Base-by-base conservation (phyloP, 35 echinoderm and acorn worm genomes). In the Apostichopus japonicus region DNA sequence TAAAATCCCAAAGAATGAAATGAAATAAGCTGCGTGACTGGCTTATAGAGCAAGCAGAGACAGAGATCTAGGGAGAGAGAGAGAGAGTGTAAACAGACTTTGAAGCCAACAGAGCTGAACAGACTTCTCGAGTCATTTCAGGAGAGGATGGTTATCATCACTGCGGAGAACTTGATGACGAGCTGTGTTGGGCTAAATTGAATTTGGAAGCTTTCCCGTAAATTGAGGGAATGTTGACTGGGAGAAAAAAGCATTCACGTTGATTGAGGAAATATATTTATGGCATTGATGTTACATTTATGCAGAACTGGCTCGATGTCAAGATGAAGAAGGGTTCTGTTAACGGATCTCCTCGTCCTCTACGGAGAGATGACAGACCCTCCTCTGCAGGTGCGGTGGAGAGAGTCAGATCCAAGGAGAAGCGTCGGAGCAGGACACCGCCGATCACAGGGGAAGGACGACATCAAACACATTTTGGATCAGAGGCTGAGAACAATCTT, bases 321-420 rank as follows among this genome's bases (percentile, higher is more conserved):
- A 56, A 13, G 23, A 89, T 89, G 86, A 89, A 89, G 86, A 89
- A 89, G 52, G 63, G 86, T 65, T 89, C 86, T 72, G 56, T 89
- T 72, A 54, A 72, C 51, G 86, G 86, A 16, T 89, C 86, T 52
- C 86, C 86, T 53, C 86, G 86, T 25, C 86, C 86, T 24, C 9
- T 89, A 24, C 56, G 86, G 59, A 89, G 86, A 33, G 86, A 89
- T 73, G 86, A 89, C 61, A 89, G 86, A 56, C 67, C 86, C 59
- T 89, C 86, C n/a, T 89, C 86, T 6, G 61, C 67, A 27, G 86
- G 86, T 23, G 86, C 86, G 17, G 86, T 89, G 17, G 86, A 89
- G 86, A 54, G 86, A 17, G 86, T 89, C 59, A 67, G 61, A 52
- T 67, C 86, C 13, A 89, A 89, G n/a, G 86, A 89, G 61, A 89